These are phyloP conservation scores for Diadumene lineata DNA, from an alignment of 92 coral and sea anemone genomes.

Conservation along the genomic window DNA sequence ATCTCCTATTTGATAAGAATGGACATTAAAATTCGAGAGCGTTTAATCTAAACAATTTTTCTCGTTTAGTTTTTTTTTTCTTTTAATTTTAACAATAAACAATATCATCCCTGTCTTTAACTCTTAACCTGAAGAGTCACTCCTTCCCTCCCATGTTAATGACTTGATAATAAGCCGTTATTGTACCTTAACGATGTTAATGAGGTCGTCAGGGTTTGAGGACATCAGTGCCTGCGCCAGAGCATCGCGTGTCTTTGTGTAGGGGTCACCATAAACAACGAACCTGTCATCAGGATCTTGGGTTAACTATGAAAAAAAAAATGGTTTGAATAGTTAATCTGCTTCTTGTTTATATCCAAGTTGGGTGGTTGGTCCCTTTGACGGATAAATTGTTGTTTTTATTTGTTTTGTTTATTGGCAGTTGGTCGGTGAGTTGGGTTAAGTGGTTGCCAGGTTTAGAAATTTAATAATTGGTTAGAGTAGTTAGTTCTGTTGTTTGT, in stretches of 20 bases:
- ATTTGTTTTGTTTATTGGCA: background rate
- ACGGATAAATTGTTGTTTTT: background rate
- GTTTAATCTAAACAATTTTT: background rate
- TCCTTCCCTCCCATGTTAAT: too few relatives aligned
- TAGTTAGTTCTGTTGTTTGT: background rate
- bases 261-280: constrained; percentile 59
- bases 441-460: background rate
- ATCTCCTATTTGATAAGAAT: too few relatives aligned
- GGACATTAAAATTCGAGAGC: too few relatives aligned
- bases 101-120: too few relatives aligned
- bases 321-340: background rate
- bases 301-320: constrained; percentile 35
- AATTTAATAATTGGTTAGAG: background rate
- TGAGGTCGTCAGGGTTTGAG: constrained; percentile 40
- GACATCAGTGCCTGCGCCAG: constrained; percentile 54
- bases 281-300: constrained; percentile 64
- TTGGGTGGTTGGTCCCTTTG: constrained; percentile 1
- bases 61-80: too few relatives aligned
- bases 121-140: too few relatives aligned
- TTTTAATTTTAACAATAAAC: background rate
- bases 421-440: background rate
- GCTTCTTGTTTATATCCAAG: background rate
- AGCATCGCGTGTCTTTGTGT: constrained; percentile 67
- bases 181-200: constrained; percentile 44
- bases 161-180: background rate